A percentile compares a stretch with the other conserved stretches of the same genome.
phyloP scores from a whole-genome alignment of 2,888 invertebrate species.

The Drosophila peninsularis region DNA sequence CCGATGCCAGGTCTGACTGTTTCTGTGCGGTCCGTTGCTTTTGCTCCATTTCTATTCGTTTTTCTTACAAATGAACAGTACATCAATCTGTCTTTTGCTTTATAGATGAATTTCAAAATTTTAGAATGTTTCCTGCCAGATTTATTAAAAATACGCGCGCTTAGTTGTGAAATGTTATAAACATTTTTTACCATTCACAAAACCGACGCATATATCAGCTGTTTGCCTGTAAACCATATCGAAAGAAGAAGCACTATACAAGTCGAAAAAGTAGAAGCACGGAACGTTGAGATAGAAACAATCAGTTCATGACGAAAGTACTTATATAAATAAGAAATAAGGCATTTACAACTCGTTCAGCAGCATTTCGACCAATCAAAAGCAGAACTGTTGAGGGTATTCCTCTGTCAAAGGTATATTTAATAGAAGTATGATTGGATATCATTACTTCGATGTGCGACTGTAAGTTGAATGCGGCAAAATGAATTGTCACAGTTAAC shows the following conservation, averaged over 20 bases:
- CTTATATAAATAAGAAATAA: slow-evolving; percentile 64
- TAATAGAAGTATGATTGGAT: slow-evolving; percentile 82
- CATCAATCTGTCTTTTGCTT: slow-evolving; percentile 1
- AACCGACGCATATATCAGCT: neutral
- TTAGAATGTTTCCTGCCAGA: slow-evolving; percentile 11
- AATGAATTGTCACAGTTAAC: neutral
- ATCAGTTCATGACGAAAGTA: slow-evolving; percentile 10
- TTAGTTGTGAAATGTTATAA: slow-evolving; percentile 48
- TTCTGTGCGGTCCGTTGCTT: slow-evolving; percentile 47
- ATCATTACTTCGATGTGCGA: slow-evolving; percentile 86
- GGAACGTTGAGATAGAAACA: slow-evolving; percentile 23
- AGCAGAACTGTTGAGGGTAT: slow-evolving; percentile 1
- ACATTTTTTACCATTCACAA: slow-evolving; percentile 32
- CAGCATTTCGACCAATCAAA: slow-evolving; percentile 13
- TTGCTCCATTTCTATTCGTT: slow-evolving; percentile 45
- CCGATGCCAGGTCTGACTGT: slow-evolving; percentile 82
- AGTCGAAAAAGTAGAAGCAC: neutral
- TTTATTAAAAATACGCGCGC: slow-evolving; percentile 48
- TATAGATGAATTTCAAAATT: slow-evolving; percentile 12
- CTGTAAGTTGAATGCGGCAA: slow-evolving; percentile 85
- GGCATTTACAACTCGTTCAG: slow-evolving; percentile 50
- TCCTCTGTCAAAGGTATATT: neutral
- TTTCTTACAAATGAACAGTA: slow-evolving; percentile 7
- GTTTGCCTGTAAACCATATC: neutral
- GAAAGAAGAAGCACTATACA: too few species aligned